These are phyloP conservation scores for Stomatorhinus walkeri DNA, from an alignment of 2,797 vertebrate species.

Conservation along the genomic window DNA sequence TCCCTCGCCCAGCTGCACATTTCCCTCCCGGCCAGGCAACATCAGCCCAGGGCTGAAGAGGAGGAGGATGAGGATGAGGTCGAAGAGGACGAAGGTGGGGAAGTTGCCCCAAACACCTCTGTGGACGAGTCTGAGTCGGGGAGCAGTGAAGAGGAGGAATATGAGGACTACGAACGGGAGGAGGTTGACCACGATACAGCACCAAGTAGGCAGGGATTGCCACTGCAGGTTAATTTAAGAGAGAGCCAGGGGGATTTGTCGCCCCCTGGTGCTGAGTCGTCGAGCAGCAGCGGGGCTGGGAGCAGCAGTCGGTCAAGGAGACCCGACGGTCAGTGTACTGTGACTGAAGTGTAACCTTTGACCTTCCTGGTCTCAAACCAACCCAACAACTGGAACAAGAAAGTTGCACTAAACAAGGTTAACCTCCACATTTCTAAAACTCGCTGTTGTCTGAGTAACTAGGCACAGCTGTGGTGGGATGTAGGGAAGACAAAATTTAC, in stretches of 20 bases:
- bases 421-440: not conserved
- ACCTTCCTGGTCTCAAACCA: not conserved
- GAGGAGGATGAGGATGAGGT: slow-evolving; percentile 43
- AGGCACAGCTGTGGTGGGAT: not conserved
- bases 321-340: slow-evolving; percentile 91
- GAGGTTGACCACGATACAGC: slow-evolving; percentile 34
- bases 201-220: slow-evolving; percentile 72
- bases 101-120: slow-evolving; percentile 55
- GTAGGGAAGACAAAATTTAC: not conserved
- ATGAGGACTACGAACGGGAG: slow-evolving; percentile 11
- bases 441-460: not conserved
- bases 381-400: not conserved
- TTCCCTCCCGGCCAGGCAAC: slow-evolving; percentile 59
- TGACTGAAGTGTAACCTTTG: slow-evolving; percentile 80
- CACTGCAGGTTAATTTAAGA: slow-evolving; percentile 34
- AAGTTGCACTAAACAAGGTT: slow-evolving; percentile 11
- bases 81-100: slow-evolving; percentile 55
- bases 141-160: slow-evolving; percentile 38
- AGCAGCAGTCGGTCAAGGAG: slow-evolving; percentile 70
- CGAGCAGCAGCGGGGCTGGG: slow-evolving; percentile 40
- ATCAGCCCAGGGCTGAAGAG: slow-evolving; percentile 70
- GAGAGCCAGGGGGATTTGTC: slow-evolving; percentile 58
- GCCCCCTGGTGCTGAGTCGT: slow-evolving; percentile 51
- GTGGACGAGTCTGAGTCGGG: slow-evolving; percentile 65
- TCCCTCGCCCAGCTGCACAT: slow-evolving; percentile 79